Percentiles rank a stretch among this genome's conserved stretches.
These are phyloP conservation scores for Cataglyphis altisquamis DNA, from an alignment of 2,888 invertebrate genomes.

Conservation along the genomic window DNA sequence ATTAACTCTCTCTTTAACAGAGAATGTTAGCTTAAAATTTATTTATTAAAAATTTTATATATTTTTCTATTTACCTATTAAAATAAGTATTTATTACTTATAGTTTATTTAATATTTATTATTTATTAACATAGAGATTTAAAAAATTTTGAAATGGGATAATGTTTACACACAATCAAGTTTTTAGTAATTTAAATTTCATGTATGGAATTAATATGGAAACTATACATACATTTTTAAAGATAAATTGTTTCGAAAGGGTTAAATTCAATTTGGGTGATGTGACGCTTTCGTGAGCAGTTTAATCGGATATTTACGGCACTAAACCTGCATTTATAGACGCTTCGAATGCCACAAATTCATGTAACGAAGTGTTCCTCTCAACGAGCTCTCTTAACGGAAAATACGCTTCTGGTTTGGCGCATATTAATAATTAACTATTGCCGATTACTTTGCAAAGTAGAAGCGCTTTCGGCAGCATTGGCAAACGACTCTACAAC, in stretches of 20 bases:
- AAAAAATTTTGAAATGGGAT: neutral
- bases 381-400: conserved; percentile 70
- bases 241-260: conserved; percentile 9
- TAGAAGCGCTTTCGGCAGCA: conserved; percentile 66
- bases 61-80: neutral
- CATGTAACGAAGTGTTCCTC: conserved; percentile 34
- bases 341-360: conserved; percentile 59
- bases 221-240: neutral
- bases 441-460: conserved; percentile 72
- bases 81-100: neutral
- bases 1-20: neutral
- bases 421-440: conserved; percentile 82
- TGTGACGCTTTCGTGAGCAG: conserved; percentile 54
- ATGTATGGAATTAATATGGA: neutral
- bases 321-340: conserved; percentile 74
- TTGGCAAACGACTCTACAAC: conserved; percentile 69
- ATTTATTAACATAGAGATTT: neutral
- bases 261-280: conserved; percentile 49
- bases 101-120: neutral
- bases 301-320: conserved; percentile 70
- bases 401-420: conserved; percentile 66
- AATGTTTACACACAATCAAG: neutral
- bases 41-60: neutral
- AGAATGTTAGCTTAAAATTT: neutral
- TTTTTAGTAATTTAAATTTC: neutral